Percentiles rank a stretch among this genome's conserved stretches.
Evolutionary conservation across 2,113 vertebrate species (phyloP).

Genomic region (Barbus barbus): DNA sequence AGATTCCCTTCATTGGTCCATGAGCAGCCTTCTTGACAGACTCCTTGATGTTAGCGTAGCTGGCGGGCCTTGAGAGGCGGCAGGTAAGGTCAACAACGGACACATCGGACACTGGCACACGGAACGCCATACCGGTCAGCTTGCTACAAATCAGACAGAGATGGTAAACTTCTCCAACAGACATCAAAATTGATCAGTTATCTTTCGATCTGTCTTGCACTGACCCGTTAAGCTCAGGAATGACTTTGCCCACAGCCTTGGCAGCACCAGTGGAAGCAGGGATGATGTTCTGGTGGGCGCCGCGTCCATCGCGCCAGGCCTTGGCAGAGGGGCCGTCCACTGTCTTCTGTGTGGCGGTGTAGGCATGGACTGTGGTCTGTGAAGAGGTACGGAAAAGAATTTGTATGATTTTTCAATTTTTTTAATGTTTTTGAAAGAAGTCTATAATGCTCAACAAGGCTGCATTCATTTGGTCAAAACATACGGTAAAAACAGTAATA

Average conservation of each 20-base stretch:
- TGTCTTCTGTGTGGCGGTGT: constrained; percentile 91
- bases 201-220: neutral
- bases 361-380: constrained; percentile 90
- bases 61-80: constrained; percentile 77
- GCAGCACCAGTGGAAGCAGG: constrained; percentile 88
- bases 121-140: constrained; percentile 90
- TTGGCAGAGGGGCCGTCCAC: constrained; percentile 87
- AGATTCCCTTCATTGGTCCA: constrained; percentile 82
- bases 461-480: no score
- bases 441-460: neutral
- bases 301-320: constrained; percentile 85
- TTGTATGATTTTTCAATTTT: neutral
- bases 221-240: constrained; percentile 87
- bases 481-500: no score
- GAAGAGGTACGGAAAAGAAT: neutral
- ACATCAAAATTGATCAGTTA: neutral
- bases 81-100: constrained; percentile 90
- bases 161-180: neutral
- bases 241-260: constrained; percentile 87
- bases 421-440: neutral
- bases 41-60: constrained; percentile 80
- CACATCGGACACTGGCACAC: constrained; percentile 84
- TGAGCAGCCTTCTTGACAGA: constrained; percentile 80
- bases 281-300: constrained; percentile 88
- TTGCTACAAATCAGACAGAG: constrained; percentile 68